phyloP scores from a whole-genome alignment of 1,140 invertebrate genomes.

The Penaeus japonicus region DNA sequence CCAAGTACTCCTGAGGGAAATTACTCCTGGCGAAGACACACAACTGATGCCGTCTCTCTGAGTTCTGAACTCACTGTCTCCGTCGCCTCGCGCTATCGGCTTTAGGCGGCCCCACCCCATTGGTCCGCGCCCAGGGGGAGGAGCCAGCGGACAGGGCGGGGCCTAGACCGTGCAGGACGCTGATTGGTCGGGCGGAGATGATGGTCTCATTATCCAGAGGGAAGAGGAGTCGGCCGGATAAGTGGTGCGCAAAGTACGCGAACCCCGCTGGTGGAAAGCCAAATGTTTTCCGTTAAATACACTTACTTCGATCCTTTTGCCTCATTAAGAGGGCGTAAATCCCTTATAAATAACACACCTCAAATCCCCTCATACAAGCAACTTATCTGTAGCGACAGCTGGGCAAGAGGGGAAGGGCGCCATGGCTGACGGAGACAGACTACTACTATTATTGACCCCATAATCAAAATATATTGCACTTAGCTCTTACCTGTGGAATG shows the following conservation, averaged over 20 bases:
- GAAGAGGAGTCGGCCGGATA: conserved; percentile 35
- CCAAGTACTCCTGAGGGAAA: conserved; percentile 32
- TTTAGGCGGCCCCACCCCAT: conserved; percentile 39
- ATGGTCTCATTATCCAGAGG: not conserved
- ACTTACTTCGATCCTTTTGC: conserved; percentile 48
- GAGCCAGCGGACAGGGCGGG: not conserved
- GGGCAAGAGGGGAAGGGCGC: conserved; percentile 10
- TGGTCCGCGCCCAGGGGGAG: not conserved
- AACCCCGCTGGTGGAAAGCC: conserved; percentile 10
- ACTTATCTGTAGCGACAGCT: conserved; percentile 7
- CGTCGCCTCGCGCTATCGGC: conserved; percentile 35
- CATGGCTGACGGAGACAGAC: not conserved
- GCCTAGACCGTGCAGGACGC: not conserved
- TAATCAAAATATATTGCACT: not conserved
- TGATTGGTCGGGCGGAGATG: not conserved
- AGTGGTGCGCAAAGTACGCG: conserved; percentile 19
- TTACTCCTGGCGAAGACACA: conserved; percentile 2
- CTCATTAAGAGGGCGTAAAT: conserved; percentile 51
- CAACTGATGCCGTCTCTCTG: not conserved
- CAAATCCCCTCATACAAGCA: conserved; percentile 31
- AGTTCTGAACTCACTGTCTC: not conserved
- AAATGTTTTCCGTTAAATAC: conserved; percentile 42
- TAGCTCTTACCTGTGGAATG: not conserved
- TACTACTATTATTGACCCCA: not conserved
- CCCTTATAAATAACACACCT: conserved; percentile 48